A percentile compares a stretch with the other conserved stretches of the same genome.
phyloP scores from a whole-genome alignment of 2,113 vertebrate species.

The Megaceryle torquata region DNA sequence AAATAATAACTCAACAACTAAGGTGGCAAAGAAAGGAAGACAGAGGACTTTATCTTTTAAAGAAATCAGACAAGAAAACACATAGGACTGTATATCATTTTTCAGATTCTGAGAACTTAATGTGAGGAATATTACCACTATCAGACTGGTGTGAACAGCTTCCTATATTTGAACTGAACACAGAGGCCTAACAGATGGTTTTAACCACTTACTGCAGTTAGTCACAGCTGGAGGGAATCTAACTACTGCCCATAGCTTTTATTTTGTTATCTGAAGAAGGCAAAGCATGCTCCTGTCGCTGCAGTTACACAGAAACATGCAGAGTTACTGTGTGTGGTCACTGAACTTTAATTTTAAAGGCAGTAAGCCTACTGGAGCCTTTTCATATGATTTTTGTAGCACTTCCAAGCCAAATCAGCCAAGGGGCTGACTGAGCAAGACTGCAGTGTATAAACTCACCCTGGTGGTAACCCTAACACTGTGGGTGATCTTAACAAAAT shows the following conservation, averaged over 20 bases:
- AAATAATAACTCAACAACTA: background rate
- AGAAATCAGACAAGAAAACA: background rate
- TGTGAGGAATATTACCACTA: background rate
- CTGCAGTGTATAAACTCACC: background rate
- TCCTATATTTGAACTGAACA: background rate
- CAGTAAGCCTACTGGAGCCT: background rate
- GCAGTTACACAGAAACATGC: background rate
- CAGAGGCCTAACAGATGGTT: background rate
- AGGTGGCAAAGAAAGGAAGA: background rate
- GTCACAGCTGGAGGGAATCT: background rate
- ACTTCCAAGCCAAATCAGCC: background rate
- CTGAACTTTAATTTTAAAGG: background rate
- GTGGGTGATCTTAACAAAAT: background rate
- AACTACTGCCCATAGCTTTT: background rate
- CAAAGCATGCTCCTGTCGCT: background rate
- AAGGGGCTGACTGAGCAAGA: accelerated
- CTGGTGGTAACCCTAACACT: background rate
- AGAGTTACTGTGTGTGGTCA: background rate
- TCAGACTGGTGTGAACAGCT: background rate
- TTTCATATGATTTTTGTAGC: background rate
- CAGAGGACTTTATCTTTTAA: background rate
- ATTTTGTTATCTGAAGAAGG: background rate
- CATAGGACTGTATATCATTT: background rate
- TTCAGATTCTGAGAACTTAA: background rate
- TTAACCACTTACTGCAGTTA: background rate